Conservation (phyloP, 2,888 invertebrate species). For the Suillia variegata region DNA sequence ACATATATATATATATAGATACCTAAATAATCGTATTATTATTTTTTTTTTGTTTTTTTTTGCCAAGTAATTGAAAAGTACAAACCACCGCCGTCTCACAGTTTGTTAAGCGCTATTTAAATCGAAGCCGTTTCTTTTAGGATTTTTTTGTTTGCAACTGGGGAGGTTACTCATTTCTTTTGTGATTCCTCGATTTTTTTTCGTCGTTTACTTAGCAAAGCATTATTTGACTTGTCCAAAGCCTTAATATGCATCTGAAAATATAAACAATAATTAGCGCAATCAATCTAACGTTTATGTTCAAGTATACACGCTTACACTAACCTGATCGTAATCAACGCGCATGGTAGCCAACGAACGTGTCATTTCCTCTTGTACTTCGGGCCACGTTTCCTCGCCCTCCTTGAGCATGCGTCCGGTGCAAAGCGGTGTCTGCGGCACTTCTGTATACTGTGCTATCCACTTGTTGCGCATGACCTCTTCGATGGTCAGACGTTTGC, state of each 20-base stretch:
- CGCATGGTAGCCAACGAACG: conserved; percentile 97
- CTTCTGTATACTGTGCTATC: conserved; percentile 82
- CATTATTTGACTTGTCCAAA: conserved; percentile 90
- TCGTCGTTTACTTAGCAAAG: conserved; percentile 84
- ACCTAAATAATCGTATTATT: conserved; percentile 1
- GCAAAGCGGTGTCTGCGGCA: conserved; percentile 94
- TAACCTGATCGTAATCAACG: conserved; percentile 91
- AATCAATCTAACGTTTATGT: neutral
- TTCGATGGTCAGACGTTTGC: conserved; percentile 85
- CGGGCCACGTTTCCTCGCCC: conserved; percentile 92
- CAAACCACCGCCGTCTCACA: neutral
- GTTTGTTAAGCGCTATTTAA: neutral
- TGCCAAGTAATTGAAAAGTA: neutral
- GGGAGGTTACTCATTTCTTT: conserved; percentile 33
- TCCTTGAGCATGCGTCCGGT: conserved; percentile 89
- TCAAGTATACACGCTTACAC: neutral
- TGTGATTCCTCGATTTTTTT: conserved; percentile 61
- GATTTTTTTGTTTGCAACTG: conserved; percentile 3
- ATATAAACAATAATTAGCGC: neutral
- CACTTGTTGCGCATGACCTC: conserved; percentile 88
- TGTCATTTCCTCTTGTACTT: conserved; percentile 99
- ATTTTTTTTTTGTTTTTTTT: neutral
- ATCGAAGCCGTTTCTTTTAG: conserved; percentile 4
- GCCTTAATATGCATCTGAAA: conserved; percentile 86
- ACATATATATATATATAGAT: conserved; percentile 17